Evolutionary conservation across 2,797 vertebrate genomes (phyloP).

Genomic region (Acanthis flammea): DNA sequence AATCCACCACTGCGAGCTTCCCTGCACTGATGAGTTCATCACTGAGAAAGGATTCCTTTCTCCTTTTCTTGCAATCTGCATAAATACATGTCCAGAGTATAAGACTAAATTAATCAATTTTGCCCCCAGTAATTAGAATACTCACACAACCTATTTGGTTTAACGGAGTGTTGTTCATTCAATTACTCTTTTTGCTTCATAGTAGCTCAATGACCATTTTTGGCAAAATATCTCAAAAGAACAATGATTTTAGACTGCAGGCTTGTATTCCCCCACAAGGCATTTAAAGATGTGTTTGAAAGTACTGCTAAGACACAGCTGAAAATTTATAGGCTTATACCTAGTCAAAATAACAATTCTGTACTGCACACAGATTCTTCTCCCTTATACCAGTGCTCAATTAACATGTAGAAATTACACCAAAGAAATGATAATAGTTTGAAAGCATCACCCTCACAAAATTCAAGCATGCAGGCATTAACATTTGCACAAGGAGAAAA

Average conservation of each 20-base stretch:
- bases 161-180: background rate
- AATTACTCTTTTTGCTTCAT: background rate
- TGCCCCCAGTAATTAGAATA: background rate
- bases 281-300: background rate
- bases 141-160: background rate
- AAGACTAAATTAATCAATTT: background rate
- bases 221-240: background rate
- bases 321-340: background rate
- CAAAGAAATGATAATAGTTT: background rate
- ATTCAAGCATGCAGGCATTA: background rate
- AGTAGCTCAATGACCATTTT: background rate
- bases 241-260: background rate
- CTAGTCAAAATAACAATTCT: background rate
- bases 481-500: background rate
- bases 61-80: background rate
- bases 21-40: slow-evolving; percentile 31
- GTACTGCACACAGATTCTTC: background rate
- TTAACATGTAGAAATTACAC: background rate
- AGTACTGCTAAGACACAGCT: background rate
- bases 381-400: background rate
- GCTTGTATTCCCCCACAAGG: background rate
- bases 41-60: slow-evolving; percentile 30
- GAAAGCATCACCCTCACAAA: background rate
- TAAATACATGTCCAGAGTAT: background rate
- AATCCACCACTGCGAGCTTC: slow-evolving; percentile 38